Conservation (phyloP, 2,113 vertebrate species). For the Phalacrocorax aristotelis region DNA sequence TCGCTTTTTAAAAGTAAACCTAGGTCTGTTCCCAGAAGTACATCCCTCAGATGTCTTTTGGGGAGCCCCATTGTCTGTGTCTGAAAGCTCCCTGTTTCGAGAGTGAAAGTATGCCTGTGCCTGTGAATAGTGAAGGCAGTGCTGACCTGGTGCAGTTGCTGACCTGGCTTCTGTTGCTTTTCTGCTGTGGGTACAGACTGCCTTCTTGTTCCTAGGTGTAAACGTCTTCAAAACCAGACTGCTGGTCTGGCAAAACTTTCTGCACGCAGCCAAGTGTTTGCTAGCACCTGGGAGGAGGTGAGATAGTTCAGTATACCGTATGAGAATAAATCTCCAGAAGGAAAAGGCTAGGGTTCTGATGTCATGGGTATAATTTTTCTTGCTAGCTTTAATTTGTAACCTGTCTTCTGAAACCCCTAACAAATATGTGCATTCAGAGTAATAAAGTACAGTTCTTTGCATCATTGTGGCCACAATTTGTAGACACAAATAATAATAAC, state of each 20-base stretch:
- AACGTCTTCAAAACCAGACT: background rate
- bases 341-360: background rate
- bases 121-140: background rate
- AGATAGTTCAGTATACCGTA: rapidly evolving
- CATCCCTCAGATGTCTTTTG: background rate
- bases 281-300: background rate
- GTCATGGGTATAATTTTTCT: background rate
- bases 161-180: background rate
- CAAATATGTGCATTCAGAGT: background rate
- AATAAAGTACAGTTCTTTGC: background rate
- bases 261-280: background rate
- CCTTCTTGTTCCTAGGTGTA: background rate
- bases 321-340: background rate
- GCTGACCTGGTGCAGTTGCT: background rate
- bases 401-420: background rate
- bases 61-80: rapidly evolving
- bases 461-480: background rate
- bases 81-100: background rate
- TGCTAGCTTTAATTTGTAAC: background rate
- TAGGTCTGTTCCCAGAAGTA: background rate
- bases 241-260: background rate
- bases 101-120: rapidly evolving
- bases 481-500: background rate
- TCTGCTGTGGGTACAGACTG: background rate
- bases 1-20: background rate